Percentiles rank a stretch among this genome's conserved stretches.
Conservation (phyloP, 2,113 vertebrate species). For the Lampris megalopsis region DNA sequence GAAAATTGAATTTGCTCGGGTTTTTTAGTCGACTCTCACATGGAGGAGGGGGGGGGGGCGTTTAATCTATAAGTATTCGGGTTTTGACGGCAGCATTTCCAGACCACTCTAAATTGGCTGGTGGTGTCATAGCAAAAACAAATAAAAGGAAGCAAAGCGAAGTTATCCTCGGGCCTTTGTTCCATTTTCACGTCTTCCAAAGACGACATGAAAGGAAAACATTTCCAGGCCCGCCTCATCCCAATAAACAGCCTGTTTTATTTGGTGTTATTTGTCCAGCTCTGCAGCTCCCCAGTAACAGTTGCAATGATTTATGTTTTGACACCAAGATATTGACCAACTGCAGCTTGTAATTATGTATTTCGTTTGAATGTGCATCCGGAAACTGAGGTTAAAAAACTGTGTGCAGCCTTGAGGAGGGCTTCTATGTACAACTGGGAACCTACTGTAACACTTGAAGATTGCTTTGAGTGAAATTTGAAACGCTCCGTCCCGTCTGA, state of each 20-base stretch:
- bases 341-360: background rate
- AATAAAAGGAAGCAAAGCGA: background rate
- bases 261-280: conserved; percentile 3
- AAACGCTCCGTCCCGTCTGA: conserved; percentile 61
- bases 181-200: too few relatives aligned
- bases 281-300: conserved; percentile 3
- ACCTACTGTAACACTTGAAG: conserved; percentile 18
- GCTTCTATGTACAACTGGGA: conserved; percentile 34
- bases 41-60: background rate
- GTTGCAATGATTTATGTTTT: conserved; percentile 10
- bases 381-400: background rate
- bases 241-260: background rate
- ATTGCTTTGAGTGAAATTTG: conserved; percentile 51
- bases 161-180: conserved; percentile 20
- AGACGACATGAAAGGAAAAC: background rate
- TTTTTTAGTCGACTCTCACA: conserved; percentile 58
- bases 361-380: background rate
- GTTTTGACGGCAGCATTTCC: background rate
- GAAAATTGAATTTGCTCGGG: conserved; percentile 43
- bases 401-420: conserved; percentile 4
- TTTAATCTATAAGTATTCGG: background rate
- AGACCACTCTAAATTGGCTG: background rate
- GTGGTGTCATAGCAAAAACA: conserved; percentile 34
- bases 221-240: too few relatives aligned
- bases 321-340: background rate